Evolutionary conservation across 2,113 vertebrate species (phyloP).

Genomic region (Chamaea fasciata): DNA sequence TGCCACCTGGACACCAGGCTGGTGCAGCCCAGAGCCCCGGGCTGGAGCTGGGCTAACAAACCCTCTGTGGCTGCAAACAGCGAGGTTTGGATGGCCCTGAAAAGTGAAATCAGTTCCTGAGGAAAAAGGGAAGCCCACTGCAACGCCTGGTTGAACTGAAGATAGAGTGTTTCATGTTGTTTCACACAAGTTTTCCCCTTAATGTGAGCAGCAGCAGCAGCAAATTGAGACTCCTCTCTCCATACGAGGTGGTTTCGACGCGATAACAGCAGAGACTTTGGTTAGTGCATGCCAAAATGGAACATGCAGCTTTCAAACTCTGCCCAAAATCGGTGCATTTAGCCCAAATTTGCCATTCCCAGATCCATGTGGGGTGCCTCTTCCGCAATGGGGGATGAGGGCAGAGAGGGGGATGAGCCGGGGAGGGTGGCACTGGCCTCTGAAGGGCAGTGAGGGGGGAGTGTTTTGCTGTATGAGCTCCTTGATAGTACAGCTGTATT

Average conservation of each 20-base stretch:
- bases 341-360: background rate
- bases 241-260: rapidly evolving
- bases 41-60: background rate
- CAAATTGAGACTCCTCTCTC: background rate
- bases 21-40: background rate
- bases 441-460: background rate
- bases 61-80: background rate
- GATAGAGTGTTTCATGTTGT: background rate
- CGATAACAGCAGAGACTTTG: background rate
- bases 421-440: background rate
- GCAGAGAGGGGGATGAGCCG: rapidly evolving
- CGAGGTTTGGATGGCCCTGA: background rate
- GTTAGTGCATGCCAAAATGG: background rate
- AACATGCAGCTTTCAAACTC: background rate
- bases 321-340: background rate
- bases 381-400: background rate
- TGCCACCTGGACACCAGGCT: rapidly evolving
- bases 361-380: rapidly evolving
- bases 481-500: background rate
- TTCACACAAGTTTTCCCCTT: background rate
- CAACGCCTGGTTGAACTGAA: background rate
- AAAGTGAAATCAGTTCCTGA: background rate
- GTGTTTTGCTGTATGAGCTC: background rate
- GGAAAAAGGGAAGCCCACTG: background rate
- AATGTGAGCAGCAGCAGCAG: background rate